Percentiles rank a stretch among this genome's conserved stretches.
These are phyloP conservation scores for Drosophila cardini DNA, from an alignment of 1,140 invertebrate species.

Conservation along the genomic window DNA sequence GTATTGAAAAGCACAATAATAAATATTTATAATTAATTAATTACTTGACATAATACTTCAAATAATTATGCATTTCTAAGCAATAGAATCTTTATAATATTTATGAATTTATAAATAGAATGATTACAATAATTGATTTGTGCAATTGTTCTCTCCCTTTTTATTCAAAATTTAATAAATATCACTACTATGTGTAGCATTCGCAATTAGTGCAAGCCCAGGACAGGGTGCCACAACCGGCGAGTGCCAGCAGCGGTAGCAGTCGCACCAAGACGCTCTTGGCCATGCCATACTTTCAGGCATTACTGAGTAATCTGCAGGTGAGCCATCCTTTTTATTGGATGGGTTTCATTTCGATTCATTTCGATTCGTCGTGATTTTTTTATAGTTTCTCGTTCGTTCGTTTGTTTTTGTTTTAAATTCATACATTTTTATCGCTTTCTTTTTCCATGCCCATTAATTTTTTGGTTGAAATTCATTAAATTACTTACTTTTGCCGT, in stretches of 20 bases:
- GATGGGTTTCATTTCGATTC: conserved; percentile 44
- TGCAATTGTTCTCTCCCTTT: conserved; percentile 24
- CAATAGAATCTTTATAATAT: too few relatives aligned
- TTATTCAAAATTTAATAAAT: background rate
- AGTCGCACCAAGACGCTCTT: conserved; percentile 85
- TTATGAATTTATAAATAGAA: background rate
- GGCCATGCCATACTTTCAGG: conserved; percentile 89
- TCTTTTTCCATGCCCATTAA: conserved; percentile 14
- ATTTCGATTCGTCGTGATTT: conserved; percentile 19
- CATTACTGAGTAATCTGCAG: conserved; percentile 89
- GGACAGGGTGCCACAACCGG: conserved; percentile 74
- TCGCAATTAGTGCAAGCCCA: conserved; percentile 76
- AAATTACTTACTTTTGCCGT: conserved; percentile 16
- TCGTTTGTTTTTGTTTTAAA: conserved; percentile 6
- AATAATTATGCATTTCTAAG: background rate
- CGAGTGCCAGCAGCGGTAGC: conserved; percentile 86
- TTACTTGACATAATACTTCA: background rate
- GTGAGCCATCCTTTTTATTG: conserved; percentile 85
- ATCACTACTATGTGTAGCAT: conserved; percentile 47
- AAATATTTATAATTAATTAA: background rate
- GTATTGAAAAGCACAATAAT: too few relatives aligned
- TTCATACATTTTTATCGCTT: conserved; percentile 16
- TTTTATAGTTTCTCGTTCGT: conserved; percentile 7
- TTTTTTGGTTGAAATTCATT: conserved; percentile 10
- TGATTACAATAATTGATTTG: conserved; percentile 30